Percentiles rank a stretch among this genome's conserved stretches.
Evolutionary conservation across 2,113 vertebrate species (phyloP).

Genomic region (Colistium nudipinnis): DNA sequence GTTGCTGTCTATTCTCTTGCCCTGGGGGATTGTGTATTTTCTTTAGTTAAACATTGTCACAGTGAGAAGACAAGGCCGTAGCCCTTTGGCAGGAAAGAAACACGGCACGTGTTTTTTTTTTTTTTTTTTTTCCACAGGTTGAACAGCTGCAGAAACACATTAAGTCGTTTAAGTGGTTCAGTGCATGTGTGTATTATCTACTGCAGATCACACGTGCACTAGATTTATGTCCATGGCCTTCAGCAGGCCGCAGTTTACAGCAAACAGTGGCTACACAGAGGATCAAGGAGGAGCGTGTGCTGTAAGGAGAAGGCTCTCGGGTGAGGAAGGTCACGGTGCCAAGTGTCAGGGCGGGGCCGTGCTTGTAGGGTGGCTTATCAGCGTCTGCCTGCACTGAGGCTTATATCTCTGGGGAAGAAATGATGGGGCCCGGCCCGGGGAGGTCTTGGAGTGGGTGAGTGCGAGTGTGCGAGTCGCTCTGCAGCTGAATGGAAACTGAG

Average conservation of each 20-base stretch:
- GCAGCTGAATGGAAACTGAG: constrained; percentile 50
- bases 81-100: constrained; percentile 38
- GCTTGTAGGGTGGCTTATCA: constrained; percentile 45
- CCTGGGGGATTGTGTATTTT: not conserved
- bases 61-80: constrained; percentile 27
- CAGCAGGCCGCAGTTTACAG: not conserved
- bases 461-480: constrained; percentile 28
- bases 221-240: not conserved
- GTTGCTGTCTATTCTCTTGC: constrained; percentile 7
- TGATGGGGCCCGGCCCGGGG: constrained; percentile 23
- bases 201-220: not conserved
- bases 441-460: not conserved
- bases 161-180: constrained; percentile 7
- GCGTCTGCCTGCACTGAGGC: constrained; percentile 40
- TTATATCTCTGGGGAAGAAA: constrained; percentile 41
- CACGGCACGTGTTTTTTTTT: constrained; percentile 34
- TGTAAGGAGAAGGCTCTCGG: constrained; percentile 33
- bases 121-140: constrained; percentile 37
- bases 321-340: constrained; percentile 41
- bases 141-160: constrained; percentile 44
- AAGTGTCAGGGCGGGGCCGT: constrained; percentile 24
- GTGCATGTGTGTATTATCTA: constrained; percentile 16
- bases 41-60: constrained; percentile 32
- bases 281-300: constrained; percentile 9
- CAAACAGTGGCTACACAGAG: not conserved